A percentile compares a stretch with the other conserved stretches of the same genome.
phyloP scores from a whole-genome alignment of 2,797 vertebrate genomes.

The Rhinella marina region DNA sequence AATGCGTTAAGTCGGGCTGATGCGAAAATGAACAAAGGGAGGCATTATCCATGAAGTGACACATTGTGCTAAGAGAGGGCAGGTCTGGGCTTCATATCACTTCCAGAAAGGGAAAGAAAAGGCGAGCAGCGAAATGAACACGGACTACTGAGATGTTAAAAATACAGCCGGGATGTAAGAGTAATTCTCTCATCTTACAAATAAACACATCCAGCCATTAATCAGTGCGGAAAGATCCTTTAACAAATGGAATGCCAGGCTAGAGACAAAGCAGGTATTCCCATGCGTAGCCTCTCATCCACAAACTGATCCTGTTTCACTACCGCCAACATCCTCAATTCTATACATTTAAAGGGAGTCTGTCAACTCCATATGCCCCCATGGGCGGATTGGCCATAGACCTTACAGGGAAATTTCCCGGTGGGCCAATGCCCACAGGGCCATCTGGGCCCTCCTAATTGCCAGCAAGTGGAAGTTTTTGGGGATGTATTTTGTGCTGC shows the following conservation, averaged over 20 bases:
- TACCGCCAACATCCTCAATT: neutral
- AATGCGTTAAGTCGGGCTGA: neutral
- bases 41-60: conserved; percentile 17
- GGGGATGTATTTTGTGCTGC: too few relatives aligned
- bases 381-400: too few relatives aligned
- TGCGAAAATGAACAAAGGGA: conserved; percentile 5
- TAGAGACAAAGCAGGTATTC: conserved; percentile 32
- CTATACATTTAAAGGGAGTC: neutral
- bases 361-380: too few relatives aligned
- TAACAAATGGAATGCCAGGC: conserved; percentile 1
- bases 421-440: too few relatives aligned
- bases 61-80: conserved; percentile 13
- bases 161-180: conserved; percentile 6
- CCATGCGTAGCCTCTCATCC: neutral
- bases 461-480: too few relatives aligned
- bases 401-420: too few relatives aligned
- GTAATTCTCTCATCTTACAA: conserved; percentile 6
- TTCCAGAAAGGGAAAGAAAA: conserved; percentile 22
- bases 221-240: conserved; percentile 3
- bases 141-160: conserved; percentile 12
- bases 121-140: conserved; percentile 13
- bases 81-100: conserved; percentile 1
- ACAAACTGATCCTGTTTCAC: neutral
- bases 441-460: too few relatives aligned
- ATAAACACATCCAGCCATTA: conserved; percentile 15